Evolutionary conservation across 2,113 vertebrate genomes (phyloP).

Genomic region (Xerus inauris): DNA sequence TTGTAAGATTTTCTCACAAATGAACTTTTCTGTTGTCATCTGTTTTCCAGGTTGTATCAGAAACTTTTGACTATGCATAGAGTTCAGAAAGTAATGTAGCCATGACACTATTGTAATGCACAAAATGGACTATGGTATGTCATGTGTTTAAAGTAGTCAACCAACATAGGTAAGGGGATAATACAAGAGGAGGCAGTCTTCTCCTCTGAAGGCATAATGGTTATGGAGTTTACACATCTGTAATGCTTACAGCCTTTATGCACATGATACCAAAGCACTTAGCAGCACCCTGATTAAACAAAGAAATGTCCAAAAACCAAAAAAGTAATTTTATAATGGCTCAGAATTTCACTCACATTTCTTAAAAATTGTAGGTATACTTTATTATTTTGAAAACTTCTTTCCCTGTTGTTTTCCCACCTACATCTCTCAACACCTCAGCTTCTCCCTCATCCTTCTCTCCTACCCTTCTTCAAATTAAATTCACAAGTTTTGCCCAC

Average conservation of each 20-base stretch:
- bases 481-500: neutral
- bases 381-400: neutral
- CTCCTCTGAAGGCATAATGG: neutral
- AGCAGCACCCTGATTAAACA: neutral
- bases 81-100: neutral
- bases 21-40: neutral
- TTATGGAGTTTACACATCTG: neutral
- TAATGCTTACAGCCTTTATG: neutral
- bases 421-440: neutral
- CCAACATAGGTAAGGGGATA: neutral
- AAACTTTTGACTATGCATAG: neutral
- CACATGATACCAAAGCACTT: neutral
- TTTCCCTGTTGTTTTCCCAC: neutral
- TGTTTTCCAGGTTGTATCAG: neutral
- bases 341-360: neutral
- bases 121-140: neutral
- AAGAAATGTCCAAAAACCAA: neutral
- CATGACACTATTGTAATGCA: neutral
- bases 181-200: neutral
- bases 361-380: neutral
- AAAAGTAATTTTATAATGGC: neutral
- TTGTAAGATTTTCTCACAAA: neutral
- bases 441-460: neutral
- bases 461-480: neutral
- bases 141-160: neutral